Base-by-base conservation (phyloP, 2,113 vertebrate species). In the Callionymus lyra region DNA sequence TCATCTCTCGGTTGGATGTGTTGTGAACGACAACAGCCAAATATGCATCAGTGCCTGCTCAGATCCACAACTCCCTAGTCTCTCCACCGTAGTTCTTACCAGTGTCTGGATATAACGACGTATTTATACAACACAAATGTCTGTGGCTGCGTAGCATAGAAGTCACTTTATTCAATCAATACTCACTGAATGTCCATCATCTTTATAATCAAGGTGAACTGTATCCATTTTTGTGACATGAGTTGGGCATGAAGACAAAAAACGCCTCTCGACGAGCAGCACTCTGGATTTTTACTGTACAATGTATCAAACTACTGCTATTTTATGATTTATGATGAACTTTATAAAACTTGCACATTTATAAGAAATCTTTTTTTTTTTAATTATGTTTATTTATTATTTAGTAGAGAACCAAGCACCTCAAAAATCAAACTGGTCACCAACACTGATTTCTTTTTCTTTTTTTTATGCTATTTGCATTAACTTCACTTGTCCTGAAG, bases 41-140 rank as follows among this genome's bases (percentile, higher is more conserved):
- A 84, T 62, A 72, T 71, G 74, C 80, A 70, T 72, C 61, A 78
- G 76, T 21, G 87, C 90, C 88, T 86, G 86, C 87, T 87, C 59
- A 34, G 64, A 57, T 65, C 46, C 48, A 49, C 53, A 64, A 40
- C 50, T 49, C 49, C 53, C 50, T 27, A 27, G 21, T 27, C 21
- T 27, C 21, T 27, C 21, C 65, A 68, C 65, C 35, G 37, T 61
- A 55, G 47, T 42, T 44, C 75, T 21, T 43, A 56, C 57, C 82
- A 72, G 38, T 34, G 13, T 74, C 66, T 58, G 59, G 63, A 54
- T 53, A 68, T 56, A 53, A 44, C 35, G 50, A 48, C 40, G 16
- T 41, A 60, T 54, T 34, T 59, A 55, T 79, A 53, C 53, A 15
- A 3, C 50, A 34, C 47, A 46, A 34, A 52, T 35, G 47, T 66